A percentile compares a stretch with the other conserved stretches of the same genome.
phyloP scores from a whole-genome alignment of 2,113 vertebrate genomes.

The Chaetodon trifascialis region DNA sequence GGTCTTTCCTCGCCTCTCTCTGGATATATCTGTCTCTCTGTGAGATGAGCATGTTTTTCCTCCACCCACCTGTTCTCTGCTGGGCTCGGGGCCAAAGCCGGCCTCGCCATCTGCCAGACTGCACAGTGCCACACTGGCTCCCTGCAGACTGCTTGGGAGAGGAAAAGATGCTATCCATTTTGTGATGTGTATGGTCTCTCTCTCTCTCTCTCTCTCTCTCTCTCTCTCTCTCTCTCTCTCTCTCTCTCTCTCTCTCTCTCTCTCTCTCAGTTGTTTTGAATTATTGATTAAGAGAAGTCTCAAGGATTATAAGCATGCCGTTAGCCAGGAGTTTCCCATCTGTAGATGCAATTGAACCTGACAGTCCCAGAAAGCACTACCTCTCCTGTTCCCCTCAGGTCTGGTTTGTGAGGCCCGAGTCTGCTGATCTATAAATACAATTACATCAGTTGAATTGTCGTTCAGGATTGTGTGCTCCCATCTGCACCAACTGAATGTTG shows the following conservation, averaged over 20 bases:
- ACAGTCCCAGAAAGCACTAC: slow-evolving; percentile 8
- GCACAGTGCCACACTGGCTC: slow-evolving; percentile 45
- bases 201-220: slow-evolving; percentile 9
- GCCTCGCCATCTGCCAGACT: slow-evolving; percentile 70
- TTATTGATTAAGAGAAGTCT: slow-evolving; percentile 57
- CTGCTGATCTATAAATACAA: slow-evolving; percentile 10
- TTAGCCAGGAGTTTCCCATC: slow-evolving; percentile 51
- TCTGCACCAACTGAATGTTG: neutral
- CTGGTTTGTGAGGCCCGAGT: neutral
- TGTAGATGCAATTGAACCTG: slow-evolving; percentile 19
- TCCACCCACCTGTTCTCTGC: slow-evolving; percentile 67
- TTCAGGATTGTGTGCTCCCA: slow-evolving; percentile 12
- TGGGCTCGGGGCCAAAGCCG: slow-evolving; percentile 57
- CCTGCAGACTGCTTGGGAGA: slow-evolving; percentile 35
- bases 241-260: neutral
- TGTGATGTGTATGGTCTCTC: slow-evolving; percentile 1
- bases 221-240: too few species aligned
- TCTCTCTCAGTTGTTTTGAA: slow-evolving; percentile 40
- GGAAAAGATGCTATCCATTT: slow-evolving; percentile 38
- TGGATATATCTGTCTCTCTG: slow-evolving; percentile 29
- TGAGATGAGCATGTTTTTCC: slow-evolving; percentile 54
- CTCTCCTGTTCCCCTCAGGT: slow-evolving; percentile 2
- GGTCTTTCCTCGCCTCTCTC: neutral
- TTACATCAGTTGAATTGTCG: slow-evolving; percentile 34
- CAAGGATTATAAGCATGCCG: slow-evolving; percentile 23